Percentiles rank a stretch among this genome's conserved stretches.
Conservation (phyloP, 2,888 invertebrate species). For the Orchesellides sinensis region DNA sequence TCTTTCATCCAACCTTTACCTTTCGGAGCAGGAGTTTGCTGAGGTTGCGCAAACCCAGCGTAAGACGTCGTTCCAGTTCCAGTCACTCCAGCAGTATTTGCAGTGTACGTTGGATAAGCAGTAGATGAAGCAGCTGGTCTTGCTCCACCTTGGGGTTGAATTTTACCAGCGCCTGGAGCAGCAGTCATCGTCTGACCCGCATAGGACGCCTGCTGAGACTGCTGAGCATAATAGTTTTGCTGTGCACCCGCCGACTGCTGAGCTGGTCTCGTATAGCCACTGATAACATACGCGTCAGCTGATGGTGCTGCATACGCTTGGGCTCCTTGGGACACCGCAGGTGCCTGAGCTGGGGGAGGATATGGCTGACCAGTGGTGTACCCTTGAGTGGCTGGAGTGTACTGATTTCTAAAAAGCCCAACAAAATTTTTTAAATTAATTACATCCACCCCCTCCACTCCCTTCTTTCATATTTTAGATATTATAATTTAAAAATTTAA, state of each 20-base stretch:
- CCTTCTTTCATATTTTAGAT: neutral
- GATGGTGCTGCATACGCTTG: conserved; percentile 59
- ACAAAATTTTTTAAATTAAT: no score
- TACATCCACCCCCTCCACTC: neutral
- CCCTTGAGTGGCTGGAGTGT: conserved; percentile 57
- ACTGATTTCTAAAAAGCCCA: conserved; percentile 67
- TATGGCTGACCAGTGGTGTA: conserved; percentile 51
- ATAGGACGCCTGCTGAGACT: conserved; percentile 36
- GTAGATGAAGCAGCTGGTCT: conserved; percentile 72
- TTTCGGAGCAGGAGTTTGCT: conserved; percentile 76
- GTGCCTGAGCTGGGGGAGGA: conserved; percentile 50
- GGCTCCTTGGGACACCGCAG: conserved; percentile 43
- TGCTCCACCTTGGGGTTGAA: conserved; percentile 50
- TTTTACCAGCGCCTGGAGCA: conserved; percentile 29
- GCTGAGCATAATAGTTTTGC: conserved; percentile 59
- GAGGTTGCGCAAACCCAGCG: conserved; percentile 90
- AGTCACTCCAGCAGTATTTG: conserved; percentile 76
- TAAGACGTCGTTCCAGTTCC: conserved; percentile 80
- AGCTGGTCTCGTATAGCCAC: conserved; percentile 73
- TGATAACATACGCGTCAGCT: conserved; percentile 69
- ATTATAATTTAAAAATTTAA: no score
- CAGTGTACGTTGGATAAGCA: conserved; percentile 70
- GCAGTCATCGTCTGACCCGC: conserved; percentile 1
- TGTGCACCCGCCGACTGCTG: conserved; percentile 47
- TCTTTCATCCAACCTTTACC: neutral